phyloP scores from a whole-genome alignment of 2,113 vertebrate genomes.

The Tapirus terrestris region DNA sequence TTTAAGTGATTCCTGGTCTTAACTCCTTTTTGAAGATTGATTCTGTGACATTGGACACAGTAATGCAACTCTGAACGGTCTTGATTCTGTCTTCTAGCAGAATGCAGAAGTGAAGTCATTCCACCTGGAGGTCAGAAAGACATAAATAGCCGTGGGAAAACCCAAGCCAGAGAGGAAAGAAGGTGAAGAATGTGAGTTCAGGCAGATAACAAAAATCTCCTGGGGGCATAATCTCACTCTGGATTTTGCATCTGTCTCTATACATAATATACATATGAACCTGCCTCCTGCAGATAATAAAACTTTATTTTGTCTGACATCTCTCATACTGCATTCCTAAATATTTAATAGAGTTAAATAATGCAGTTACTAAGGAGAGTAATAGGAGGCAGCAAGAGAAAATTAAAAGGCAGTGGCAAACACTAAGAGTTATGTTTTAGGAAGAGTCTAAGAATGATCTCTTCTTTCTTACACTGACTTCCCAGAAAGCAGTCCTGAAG shows the following conservation, averaged over 20 bases:
- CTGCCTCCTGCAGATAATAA: slow-evolving; percentile 54
- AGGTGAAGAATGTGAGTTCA: neutral
- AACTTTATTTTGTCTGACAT: slow-evolving; percentile 72
- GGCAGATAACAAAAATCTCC: neutral
- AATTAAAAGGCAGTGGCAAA: slow-evolving; percentile 60
- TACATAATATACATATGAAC: slow-evolving; percentile 28
- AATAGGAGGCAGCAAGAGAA: slow-evolving; percentile 20
- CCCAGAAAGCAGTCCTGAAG: neutral
- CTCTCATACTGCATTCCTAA: slow-evolving; percentile 42
- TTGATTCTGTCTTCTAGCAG: neutral
- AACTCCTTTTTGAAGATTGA: neutral
- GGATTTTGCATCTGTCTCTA: neutral
- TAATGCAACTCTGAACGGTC: neutral
- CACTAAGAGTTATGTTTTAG: slow-evolving; percentile 24
- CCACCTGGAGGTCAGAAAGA: neutral
- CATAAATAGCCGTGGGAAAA: neutral
- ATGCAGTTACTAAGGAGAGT: slow-evolving; percentile 64
- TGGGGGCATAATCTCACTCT: neutral
- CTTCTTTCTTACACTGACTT: neutral
- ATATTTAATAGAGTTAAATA: slow-evolving; percentile 76
- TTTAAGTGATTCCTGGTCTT: neutral
- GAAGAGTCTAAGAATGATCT: neutral
- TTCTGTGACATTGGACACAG: neutral
- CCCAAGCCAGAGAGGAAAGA: neutral
- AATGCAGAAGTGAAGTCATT: slow-evolving; percentile 23